These are phyloP conservation scores for Meiosimyza decipiens DNA, from an alignment of 2,888 invertebrate species.

Conservation along the genomic window DNA sequence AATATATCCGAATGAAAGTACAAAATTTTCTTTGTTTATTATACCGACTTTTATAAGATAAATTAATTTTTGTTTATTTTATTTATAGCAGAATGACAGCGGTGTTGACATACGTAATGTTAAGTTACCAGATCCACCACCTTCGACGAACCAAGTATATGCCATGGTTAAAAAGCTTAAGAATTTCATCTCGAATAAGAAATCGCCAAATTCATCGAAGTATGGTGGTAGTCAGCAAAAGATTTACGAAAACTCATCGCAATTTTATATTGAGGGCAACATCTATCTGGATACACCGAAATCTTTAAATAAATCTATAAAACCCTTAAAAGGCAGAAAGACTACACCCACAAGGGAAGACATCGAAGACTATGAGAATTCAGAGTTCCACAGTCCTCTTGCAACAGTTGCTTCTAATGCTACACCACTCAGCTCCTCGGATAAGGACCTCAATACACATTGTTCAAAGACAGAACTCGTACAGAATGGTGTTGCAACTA, in stretches of 20 bases:
- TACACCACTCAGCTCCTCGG: conserved; percentile 59
- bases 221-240: conserved; percentile 57
- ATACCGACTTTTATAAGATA: too few relatives aligned
- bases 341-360: conserved; percentile 28
- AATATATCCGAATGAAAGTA: too few relatives aligned
- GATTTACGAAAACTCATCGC: conserved; percentile 62
- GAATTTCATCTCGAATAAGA: conserved; percentile 70
- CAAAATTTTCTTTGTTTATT: not conserved
- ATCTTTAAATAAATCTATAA: conserved; percentile 42
- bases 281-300: conserved; percentile 49
- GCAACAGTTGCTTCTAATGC: conserved; percentile 40
- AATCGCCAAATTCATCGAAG: conserved; percentile 55
- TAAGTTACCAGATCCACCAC: conserved; percentile 73
- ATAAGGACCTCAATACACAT: conserved; percentile 62
- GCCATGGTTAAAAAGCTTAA: conserved; percentile 77
- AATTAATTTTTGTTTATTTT: conserved; percentile 24
- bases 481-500: conserved; percentile 46
- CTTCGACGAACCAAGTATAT: conserved; percentile 70
- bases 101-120: conserved; percentile 69
- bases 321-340: conserved; percentile 17
- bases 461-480: conserved; percentile 43
- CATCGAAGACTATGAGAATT: conserved; percentile 56
- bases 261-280: conserved; percentile 54
- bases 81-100: conserved; percentile 66
- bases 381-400: conserved; percentile 52